Evolutionary conservation across 2,888 invertebrate species (phyloP).

Genomic region (Cephus pulcher): DNA sequence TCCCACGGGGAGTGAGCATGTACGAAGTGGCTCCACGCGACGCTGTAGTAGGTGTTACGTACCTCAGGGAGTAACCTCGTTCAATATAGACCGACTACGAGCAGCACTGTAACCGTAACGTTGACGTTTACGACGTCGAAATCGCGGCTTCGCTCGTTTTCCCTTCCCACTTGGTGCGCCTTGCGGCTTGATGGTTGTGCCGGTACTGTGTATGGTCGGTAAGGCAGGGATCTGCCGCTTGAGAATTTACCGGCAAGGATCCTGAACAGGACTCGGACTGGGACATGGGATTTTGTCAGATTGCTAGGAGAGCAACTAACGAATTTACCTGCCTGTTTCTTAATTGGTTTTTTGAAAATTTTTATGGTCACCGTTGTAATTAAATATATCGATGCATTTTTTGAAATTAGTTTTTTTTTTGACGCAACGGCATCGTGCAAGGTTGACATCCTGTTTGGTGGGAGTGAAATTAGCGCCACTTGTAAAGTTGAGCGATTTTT

Average conservation of each 20-base stretch:
- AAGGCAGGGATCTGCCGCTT: constrained; percentile 9
- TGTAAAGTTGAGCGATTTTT: neutral
- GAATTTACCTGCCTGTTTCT: neutral
- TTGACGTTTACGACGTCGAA: constrained; percentile 67
- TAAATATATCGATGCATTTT: no score
- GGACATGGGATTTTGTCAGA: neutral
- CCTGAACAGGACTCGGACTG: neutral
- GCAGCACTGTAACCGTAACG: constrained; percentile 67
- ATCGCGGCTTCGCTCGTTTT: constrained; percentile 66
- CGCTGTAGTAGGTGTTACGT: constrained; percentile 61
- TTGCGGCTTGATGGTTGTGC: constrained; percentile 7
- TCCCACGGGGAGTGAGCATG: constrained; percentile 27
- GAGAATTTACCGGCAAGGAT: neutral
- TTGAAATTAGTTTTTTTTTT: neutral
- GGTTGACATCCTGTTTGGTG: neutral
- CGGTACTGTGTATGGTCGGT: constrained; percentile 12
- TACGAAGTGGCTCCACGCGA: constrained; percentile 22
- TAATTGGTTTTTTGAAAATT: neutral
- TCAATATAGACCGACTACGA: constrained; percentile 66
- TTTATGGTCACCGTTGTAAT: no score
- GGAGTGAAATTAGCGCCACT: neutral
- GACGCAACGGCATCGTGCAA: neutral
- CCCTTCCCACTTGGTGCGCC: constrained; percentile 36
- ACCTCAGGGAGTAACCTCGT: constrained; percentile 66
- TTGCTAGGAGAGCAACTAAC: neutral